Base-by-base conservation (phyloP, 1,140 invertebrate species). In the Phocides pigmalion region DNA sequence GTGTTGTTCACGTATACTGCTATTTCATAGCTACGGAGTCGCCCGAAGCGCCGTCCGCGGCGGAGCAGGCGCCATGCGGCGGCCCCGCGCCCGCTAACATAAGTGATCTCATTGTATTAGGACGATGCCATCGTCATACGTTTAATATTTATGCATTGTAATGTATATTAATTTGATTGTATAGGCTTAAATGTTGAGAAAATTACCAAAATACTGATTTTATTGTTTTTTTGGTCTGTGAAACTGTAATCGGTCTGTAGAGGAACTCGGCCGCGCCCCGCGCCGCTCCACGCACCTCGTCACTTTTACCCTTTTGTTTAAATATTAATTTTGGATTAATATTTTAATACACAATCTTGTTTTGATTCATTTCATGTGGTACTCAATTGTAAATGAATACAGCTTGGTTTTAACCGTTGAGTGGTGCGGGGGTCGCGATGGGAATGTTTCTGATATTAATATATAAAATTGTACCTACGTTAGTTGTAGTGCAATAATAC, bases 31-130 rank as follows among this genome's bases (percentile, higher is more conserved):
- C n/a, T n/a, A n/a, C n/a, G n/a, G n/a, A 28, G 25, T 32, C 28
- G 28, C 28, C 28, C n/a, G n/a, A 4, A 11, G 3, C 8, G 28
- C n/a, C 28, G 28, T 32, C n/a, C 53, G 35, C 47, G 25, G 25
- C 15, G 25, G 22, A 32, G 25, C 47, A 35, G 17, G 47, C 35
- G 12, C 28, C 19, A 8, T 1, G 25, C 22, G 49, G 49, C 16
- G 32, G 41, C n/a, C 54, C 28, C 54, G 32, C 54, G 15, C 41
- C 37, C 54, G 56, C 56, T 59, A 37, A 46, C 9, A 47, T 47
- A 59, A 59, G 42, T 59, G 56, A 61, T 61, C 56, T 61, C 56
- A 61, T 61, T 59, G 56, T 59, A 35, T 59, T 61, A 61, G 42
- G 42, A 61, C 56, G 56, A 61, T 47, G 56, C 56, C 56, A 61